A percentile compares a stretch with the other conserved stretches of the same genome.
Conservation (phyloP, 1,140 invertebrate genomes). For the Drosophila asahinai region DNA sequence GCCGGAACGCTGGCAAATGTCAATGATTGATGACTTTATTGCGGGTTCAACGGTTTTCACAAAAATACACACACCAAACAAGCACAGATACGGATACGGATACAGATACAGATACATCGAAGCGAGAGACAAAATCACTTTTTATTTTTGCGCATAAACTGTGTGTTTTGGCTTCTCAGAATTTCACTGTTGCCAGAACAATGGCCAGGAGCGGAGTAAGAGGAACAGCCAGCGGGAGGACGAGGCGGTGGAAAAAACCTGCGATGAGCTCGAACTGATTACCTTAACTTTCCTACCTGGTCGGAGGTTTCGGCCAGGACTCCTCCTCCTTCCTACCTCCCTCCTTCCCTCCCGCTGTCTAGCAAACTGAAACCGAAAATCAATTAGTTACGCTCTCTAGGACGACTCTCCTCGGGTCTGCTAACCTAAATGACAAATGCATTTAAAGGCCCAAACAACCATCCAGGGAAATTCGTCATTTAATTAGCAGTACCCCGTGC, state of each 20-base stretch:
- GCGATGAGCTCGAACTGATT: slow-evolving; percentile 72
- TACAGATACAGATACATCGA: slow-evolving; percentile 44
- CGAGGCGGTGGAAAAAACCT: slow-evolving; percentile 67
- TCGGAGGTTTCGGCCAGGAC: slow-evolving; percentile 19
- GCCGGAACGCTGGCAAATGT: slow-evolving; percentile 77
- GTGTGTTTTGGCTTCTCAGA: slow-evolving; percentile 76
- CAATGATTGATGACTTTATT: slow-evolving; percentile 85
- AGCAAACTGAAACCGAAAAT: slow-evolving; percentile 62
- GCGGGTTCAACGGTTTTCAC: slow-evolving; percentile 82
- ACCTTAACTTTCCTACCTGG: slow-evolving; percentile 72
- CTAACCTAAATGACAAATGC: slow-evolving; percentile 66
- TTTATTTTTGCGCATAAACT: slow-evolving; percentile 77
- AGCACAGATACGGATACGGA: slow-evolving; percentile 40
- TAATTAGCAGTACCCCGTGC: slow-evolving; percentile 45
- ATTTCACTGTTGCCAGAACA: slow-evolving; percentile 65
- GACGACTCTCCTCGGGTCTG: slow-evolving; percentile 39
- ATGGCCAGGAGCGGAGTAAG: slow-evolving; percentile 32
- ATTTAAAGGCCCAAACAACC: slow-evolving; percentile 50
- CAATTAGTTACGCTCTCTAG: slow-evolving; percentile 75
- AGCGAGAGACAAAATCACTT: slow-evolving; percentile 71
- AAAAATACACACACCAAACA: slow-evolving; percentile 57
- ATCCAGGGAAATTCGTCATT: slow-evolving; percentile 63
- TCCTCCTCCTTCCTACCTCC: slow-evolving; percentile 33
- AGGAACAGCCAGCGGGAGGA: slow-evolving; percentile 36
- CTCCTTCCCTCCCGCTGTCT: slow-evolving; percentile 40